Evolutionary conservation across 2,113 vertebrate species (phyloP).

Genomic region (Lichenostomus cassidix): DNA sequence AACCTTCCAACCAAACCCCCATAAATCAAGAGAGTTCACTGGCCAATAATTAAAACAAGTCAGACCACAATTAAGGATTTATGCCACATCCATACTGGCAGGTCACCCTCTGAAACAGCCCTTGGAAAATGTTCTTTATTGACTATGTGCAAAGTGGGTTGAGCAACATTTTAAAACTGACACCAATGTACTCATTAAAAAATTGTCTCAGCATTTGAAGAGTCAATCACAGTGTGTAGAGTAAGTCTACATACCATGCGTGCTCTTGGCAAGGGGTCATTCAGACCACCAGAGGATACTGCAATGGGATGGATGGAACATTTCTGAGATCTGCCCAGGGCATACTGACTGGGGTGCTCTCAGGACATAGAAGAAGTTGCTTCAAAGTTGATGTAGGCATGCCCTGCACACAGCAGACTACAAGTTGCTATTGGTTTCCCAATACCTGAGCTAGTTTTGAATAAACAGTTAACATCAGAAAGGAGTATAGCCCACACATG

Average conservation of each 20-base stretch:
- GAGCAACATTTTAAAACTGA: not conserved
- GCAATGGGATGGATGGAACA: rapidly evolving
- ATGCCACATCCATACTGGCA: not conserved
- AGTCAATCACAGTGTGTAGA: not conserved
- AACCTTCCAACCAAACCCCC: not conserved
- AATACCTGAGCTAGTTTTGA: not conserved
- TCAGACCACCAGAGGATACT: not conserved
- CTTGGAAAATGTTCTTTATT: rapidly evolving
- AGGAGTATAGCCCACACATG: not conserved
- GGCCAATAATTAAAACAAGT: not conserved
- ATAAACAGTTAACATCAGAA: not conserved
- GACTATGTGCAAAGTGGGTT: not conserved
- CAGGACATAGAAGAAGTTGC: not conserved
- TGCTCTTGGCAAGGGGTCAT: not conserved
- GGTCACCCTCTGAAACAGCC: not conserved
- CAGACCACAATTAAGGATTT: not conserved
- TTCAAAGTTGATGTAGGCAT: not conserved
- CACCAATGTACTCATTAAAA: not conserved
- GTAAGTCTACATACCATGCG: rapidly evolving
- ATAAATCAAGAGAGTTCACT: not conserved
- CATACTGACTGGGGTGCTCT: not conserved
- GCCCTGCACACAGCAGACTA: not conserved
- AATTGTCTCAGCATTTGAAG: not conserved
- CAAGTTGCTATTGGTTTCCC: not conserved
- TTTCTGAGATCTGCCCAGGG: not conserved